These are phyloP conservation scores for Amniataba percoides DNA, from an alignment of 2,797 vertebrate species.

Conservation along the genomic window DNA sequence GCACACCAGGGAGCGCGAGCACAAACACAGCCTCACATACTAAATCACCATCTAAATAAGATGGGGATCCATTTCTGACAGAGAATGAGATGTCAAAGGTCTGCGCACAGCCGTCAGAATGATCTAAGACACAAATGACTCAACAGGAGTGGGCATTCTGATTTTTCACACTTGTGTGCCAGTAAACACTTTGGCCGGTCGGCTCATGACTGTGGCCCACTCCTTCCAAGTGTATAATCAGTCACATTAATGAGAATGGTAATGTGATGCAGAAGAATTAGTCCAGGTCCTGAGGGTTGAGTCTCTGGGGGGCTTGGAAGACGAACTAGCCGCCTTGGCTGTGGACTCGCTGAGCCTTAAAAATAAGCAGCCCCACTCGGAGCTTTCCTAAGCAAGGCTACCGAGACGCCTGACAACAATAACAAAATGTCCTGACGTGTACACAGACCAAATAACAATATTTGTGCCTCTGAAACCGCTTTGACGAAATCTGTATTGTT, in stretches of 20 bases:
- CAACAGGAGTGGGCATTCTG: conserved; percentile 68
- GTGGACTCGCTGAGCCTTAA: conserved; percentile 43
- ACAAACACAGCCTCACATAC: conserved; percentile 13
- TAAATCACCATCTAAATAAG: conserved; percentile 45
- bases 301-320: conserved; percentile 57
- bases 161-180: conserved; percentile 67
- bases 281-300: conserved; percentile 68
- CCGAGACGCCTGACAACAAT: conserved; percentile 54
- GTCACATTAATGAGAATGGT: conserved; percentile 80
- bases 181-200: conserved; percentile 63
- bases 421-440: conserved; percentile 47
- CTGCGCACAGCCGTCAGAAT: conserved; percentile 47
- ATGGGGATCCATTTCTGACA: conserved; percentile 59
- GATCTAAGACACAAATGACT: conserved; percentile 73
- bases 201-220: conserved; percentile 50
- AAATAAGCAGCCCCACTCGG: conserved; percentile 39
- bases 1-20: conserved; percentile 6
- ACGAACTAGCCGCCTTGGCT: conserved; percentile 60
- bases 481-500: conserved; percentile 61
- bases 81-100: conserved; percentile 62
- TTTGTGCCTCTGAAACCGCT: conserved; percentile 54
- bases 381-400: conserved; percentile 36
- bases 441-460: conserved; percentile 53
- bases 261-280: conserved; percentile 78
- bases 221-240: conserved; percentile 69